phyloP scores from a whole-genome alignment of 2,113 vertebrate genomes.

The Struthio camelus region DNA sequence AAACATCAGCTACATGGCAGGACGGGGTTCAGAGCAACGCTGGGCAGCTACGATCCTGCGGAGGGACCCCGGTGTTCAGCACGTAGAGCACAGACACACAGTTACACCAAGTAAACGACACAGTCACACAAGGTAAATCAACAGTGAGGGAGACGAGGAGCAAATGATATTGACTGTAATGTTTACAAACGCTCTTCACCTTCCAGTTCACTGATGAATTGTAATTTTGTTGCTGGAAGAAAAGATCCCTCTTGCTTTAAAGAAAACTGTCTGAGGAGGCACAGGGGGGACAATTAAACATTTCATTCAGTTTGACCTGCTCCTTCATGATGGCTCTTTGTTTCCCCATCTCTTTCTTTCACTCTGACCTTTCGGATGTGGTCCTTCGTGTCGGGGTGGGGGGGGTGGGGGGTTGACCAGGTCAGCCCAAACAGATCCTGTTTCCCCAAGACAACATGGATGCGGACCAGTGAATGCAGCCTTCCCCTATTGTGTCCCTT shows the following conservation, averaged over 20 bases:
- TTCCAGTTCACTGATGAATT: slow-evolving; percentile 42
- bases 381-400: not conserved
- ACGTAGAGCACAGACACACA: not conserved
- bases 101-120: not conserved
- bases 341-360: slow-evolving; percentile 27
- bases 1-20: not conserved
- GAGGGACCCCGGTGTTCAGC: not conserved
- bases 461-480: not conserved
- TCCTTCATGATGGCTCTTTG: slow-evolving; percentile 46
- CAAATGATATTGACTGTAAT: slow-evolving; percentile 29
- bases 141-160: slow-evolving; percentile 38
- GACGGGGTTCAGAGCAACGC: not conserved
- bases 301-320: slow-evolving; percentile 66
- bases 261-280: slow-evolving; percentile 43
- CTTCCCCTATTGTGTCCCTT: not conserved
- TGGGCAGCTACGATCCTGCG: not conserved
- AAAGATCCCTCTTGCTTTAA: slow-evolving; percentile 55
- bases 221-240: slow-evolving; percentile 41
- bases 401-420: not conserved
- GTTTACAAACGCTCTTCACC: slow-evolving; percentile 62
- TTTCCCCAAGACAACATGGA: slow-evolving; percentile 53
- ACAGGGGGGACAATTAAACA: slow-evolving; percentile 63
- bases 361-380: slow-evolving; percentile 51
- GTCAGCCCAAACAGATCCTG: slow-evolving; percentile 44
- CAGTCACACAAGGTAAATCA: slow-evolving; percentile 9